phyloP scores from a whole-genome alignment of 2,888 invertebrate species.

The Morpho helenor region DNA sequence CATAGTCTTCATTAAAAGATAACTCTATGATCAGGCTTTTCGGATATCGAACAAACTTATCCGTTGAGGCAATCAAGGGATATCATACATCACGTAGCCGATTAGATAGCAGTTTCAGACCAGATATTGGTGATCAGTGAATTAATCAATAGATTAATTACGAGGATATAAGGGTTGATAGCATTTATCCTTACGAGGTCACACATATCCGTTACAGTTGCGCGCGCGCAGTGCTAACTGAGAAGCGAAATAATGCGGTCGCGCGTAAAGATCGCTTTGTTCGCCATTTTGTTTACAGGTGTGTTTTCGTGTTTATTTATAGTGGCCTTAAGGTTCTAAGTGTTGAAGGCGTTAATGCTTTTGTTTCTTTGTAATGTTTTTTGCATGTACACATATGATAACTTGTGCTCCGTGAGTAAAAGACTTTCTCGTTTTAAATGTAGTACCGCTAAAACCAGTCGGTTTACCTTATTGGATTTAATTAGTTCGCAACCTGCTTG shows the following conservation, averaged over 20 bases:
- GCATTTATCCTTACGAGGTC: conserved; percentile 10
- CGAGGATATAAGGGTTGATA: conserved; percentile 27
- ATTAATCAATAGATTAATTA: conserved; percentile 24
- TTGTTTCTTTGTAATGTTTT: background rate
- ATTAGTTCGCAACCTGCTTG: background rate
- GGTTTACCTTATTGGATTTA: background rate
- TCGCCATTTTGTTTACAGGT: conserved; percentile 29
- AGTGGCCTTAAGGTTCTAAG: background rate
- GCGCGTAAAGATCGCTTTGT: conserved; percentile 17
- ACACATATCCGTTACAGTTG: conserved; percentile 11
- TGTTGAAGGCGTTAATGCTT: too few relatives aligned
- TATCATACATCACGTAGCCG: conserved; percentile 9
- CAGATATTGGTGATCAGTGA: conserved; percentile 18
- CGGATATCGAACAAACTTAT: background rate
- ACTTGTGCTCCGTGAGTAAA: background rate
- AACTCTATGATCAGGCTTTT: conserved; percentile 9
- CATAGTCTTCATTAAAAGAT: background rate
- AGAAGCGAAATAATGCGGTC: conserved; percentile 27
- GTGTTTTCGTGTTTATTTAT: conserved; percentile 15
- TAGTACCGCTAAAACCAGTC: conserved; percentile 12
- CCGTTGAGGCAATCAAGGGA: conserved; percentile 6
- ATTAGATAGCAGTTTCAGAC: conserved; percentile 17
- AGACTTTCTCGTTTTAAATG: conserved; percentile 11
- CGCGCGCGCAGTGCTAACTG: conserved; percentile 24
- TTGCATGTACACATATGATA: background rate